Percentiles rank a stretch among this genome's conserved stretches.
phyloP scores from a whole-genome alignment of 1,140 invertebrate species.

The Pinna nobilis region DNA sequence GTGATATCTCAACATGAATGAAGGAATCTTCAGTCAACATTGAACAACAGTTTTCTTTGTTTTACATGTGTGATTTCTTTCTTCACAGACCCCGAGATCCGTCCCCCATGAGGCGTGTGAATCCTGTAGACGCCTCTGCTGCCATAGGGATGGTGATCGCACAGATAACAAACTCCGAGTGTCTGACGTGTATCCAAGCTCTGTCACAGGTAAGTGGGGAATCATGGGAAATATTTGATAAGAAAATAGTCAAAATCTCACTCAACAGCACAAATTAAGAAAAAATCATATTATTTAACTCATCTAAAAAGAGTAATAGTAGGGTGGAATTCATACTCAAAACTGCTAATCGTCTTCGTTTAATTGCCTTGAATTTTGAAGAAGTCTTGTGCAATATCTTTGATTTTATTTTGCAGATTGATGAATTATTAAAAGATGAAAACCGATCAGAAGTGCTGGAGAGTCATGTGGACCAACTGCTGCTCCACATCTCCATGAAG shows the following conservation, averaged over 20 bases:
- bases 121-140: constrained; percentile 69
- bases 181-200: constrained; percentile 80
- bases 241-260: neutral
- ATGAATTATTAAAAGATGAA: constrained; percentile 74
- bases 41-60: too few species aligned
- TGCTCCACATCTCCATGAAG: constrained; percentile 83
- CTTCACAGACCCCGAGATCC: constrained; percentile 55
- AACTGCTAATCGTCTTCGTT: too few species aligned
- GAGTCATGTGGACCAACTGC: constrained; percentile 83
- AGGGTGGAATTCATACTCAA: too few species aligned
- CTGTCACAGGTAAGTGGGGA: constrained; percentile 77
- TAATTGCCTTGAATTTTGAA: neutral
- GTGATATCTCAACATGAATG: neutral
- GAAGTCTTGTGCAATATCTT: neutral
- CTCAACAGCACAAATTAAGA: neutral
- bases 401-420: constrained; percentile 65
- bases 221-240: neutral
- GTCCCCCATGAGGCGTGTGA: constrained; percentile 69
- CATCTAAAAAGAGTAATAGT: too few species aligned
- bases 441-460: constrained; percentile 68
- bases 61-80: neutral
- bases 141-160: constrained; percentile 78
- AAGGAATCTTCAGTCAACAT: too few species aligned
- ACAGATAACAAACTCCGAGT: constrained; percentile 82
- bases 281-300: too few species aligned